Percentiles rank a stretch among this genome's conserved stretches.
phyloP scores from a whole-genome alignment of 2,888 invertebrate species.

The Gastracanthus pulcherrimus region DNA sequence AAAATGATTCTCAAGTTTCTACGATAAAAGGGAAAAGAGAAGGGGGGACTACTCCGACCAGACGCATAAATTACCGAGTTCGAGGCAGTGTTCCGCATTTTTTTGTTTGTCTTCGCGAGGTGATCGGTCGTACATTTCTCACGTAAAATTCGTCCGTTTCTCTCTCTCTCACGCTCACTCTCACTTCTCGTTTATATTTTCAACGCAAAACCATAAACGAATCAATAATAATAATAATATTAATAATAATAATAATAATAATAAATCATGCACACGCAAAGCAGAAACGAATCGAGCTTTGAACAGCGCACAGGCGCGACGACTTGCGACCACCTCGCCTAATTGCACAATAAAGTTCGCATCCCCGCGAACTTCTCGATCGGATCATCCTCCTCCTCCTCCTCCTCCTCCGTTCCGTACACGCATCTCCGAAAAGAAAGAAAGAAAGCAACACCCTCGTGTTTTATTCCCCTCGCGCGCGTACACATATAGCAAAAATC shows the following conservation, averaged over 20 bases:
- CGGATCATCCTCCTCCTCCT: conserved; percentile 5
- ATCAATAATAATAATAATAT: too few relatives aligned
- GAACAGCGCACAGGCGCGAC: conserved; percentile 4
- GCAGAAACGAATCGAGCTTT: background rate
- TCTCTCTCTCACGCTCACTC: background rate
- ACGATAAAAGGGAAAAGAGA: background rate
- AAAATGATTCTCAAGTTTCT: conserved; percentile 32
- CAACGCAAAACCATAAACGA: background rate
- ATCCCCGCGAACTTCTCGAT: background rate
- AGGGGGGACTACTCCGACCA: too few relatives aligned
- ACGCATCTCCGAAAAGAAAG: conserved; percentile 24
- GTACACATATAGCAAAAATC: conserved; percentile 47
- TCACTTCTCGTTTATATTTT: background rate
- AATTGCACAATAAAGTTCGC: conserved; percentile 45
- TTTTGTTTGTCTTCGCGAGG: conserved; percentile 22
- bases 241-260: too few relatives aligned
- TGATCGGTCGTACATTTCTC: background rate
- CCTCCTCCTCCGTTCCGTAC: conserved; percentile 20
- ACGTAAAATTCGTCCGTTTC: background rate
- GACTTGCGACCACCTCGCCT: background rate
- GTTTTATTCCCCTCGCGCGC: background rate
- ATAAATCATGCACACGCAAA: background rate
- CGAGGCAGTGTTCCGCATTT: conserved; percentile 54
- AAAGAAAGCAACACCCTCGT: too few relatives aligned
- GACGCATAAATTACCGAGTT: conserved; percentile 29